phyloP scores from a whole-genome alignment of 2,797 vertebrate species.

The Chromis chromis region DNA sequence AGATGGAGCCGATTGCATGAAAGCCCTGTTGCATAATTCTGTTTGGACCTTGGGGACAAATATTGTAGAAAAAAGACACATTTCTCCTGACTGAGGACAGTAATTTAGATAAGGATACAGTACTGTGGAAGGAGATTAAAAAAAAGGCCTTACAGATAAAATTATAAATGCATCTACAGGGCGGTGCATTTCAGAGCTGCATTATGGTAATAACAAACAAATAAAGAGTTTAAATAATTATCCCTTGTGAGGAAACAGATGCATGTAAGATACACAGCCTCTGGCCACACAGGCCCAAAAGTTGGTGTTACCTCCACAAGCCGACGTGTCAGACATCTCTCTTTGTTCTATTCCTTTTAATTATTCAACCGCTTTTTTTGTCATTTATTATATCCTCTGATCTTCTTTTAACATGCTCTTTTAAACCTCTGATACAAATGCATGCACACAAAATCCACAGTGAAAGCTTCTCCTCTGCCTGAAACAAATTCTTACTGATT shows the following conservation, averaged over 20 bases:
- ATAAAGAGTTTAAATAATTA: not conserved
- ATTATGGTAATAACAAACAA: not conserved
- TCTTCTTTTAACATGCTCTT: not conserved
- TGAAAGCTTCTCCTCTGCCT: not conserved
- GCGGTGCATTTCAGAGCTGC: conserved; percentile 6
- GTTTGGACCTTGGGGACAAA: conserved; percentile 32
- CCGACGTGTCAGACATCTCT: not conserved
- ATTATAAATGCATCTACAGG: not conserved
- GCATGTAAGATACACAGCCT: not conserved
- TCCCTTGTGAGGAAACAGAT: not conserved
- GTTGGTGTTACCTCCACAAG: not conserved
- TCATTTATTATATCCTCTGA: no score
- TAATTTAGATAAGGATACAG: not conserved
- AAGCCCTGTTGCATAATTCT: conserved; percentile 37
- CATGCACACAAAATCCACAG: not conserved
- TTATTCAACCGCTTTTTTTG: not conserved
- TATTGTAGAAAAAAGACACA: conserved; percentile 7
- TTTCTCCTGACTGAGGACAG: conserved; percentile 19
- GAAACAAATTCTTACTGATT: not conserved
- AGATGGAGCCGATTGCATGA: conserved; percentile 37
- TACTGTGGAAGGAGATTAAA: not conserved
- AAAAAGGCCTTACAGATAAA: not conserved
- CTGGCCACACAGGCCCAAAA: not conserved
- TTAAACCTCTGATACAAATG: not conserved
- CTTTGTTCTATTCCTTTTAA: not conserved